Percentiles rank a stretch among this genome's conserved stretches.
Evolutionary conservation across 2,113 vertebrate species (phyloP).

Genomic region (Synchiropus splendidus): DNA sequence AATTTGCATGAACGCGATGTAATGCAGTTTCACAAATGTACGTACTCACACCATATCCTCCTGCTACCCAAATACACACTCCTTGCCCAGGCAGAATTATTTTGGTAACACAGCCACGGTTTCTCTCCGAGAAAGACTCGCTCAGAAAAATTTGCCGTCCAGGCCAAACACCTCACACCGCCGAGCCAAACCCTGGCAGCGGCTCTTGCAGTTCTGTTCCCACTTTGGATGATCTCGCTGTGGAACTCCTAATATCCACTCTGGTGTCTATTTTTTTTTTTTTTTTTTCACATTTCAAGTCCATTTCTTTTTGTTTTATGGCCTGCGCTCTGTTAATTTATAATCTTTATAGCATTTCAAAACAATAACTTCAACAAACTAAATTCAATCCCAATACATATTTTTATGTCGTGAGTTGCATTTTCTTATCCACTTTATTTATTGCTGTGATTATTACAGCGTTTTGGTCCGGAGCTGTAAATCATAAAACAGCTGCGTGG

Average conservation of each 20-base stretch:
- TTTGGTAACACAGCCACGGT: conserved; percentile 16
- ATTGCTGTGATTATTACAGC: background rate
- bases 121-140: no score
- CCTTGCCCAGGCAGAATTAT: conserved; percentile 19
- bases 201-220: conserved; percentile 31
- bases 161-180: conserved; percentile 45
- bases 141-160: conserved; percentile 19
- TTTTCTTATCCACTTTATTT: no score
- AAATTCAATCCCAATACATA: no score
- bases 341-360: no score
- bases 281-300: background rate
- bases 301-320: background rate
- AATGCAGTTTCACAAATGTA: background rate
- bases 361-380: no score
- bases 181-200: conserved; percentile 50
- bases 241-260: background rate
- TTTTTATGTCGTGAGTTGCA: no score
- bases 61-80: conserved; percentile 31
- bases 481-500: conserved; percentile 16
- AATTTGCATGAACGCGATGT: no score
- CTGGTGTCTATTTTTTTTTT: background rate
- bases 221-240: no score
- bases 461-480: conserved; percentile 22
- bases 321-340: background rate
- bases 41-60: conserved; percentile 7